These are phyloP conservation scores for Vidua macroura DNA, from an alignment of 2,113 vertebrate genomes.

Conservation along the genomic window DNA sequence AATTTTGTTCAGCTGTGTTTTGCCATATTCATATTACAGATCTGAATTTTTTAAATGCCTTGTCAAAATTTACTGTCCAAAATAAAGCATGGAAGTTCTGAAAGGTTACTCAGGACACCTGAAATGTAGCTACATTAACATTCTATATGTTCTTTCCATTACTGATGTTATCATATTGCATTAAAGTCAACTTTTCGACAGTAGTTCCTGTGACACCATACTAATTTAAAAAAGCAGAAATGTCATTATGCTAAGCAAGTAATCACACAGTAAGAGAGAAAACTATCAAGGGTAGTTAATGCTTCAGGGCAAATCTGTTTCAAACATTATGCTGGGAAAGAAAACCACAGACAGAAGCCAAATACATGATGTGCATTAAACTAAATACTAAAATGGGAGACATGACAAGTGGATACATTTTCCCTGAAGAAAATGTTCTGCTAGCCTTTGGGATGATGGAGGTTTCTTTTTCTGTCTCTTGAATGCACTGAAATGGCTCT, in stretches of 20 bases:
- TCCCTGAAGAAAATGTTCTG: constrained; percentile 18
- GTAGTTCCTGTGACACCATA: constrained; percentile 6
- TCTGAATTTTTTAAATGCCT: neutral
- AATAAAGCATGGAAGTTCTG: neutral
- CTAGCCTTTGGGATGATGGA: neutral
- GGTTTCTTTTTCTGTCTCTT: neutral
- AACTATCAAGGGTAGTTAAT: constrained; percentile 34
- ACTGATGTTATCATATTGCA: neutral
- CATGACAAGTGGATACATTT: neutral
- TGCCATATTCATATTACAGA: neutral
- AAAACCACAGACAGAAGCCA: constrained; percentile 41
- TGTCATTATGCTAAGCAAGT: constrained; percentile 43
- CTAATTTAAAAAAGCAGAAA: neutral
- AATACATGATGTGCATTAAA: constrained; percentile 39
- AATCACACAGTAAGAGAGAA: constrained; percentile 41
- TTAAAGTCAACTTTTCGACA: neutral
- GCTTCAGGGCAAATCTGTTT: constrained; percentile 54
- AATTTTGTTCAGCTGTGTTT: neutral
- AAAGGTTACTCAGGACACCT: neutral
- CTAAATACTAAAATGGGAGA: constrained; percentile 33
- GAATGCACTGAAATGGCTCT: neutral
- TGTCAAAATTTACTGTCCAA: neutral
- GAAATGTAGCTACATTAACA: neutral
- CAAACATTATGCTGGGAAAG: constrained; percentile 37
- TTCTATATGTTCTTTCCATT: neutral